Evolutionary conservation across 2,113 vertebrate species (phyloP), one percentile per base, ranked within the genome.

Genomic region (Mobula birostris): DNA sequence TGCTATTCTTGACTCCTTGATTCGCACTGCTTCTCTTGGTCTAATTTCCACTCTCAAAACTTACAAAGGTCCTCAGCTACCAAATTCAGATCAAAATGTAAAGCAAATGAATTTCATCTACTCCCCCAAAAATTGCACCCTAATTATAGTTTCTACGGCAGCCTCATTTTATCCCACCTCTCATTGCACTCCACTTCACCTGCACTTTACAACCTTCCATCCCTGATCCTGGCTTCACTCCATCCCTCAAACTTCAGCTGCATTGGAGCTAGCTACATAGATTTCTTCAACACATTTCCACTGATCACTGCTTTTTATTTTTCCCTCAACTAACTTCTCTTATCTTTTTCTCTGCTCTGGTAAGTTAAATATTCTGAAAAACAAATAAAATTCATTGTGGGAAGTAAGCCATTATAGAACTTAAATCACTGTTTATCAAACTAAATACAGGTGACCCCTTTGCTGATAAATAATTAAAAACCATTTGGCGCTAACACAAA

Each of bases 321-420:
- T 77, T 94, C 94, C 94, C 7, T 78, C 76, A 94, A 94, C 32
- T 32, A 95, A 91, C 68, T 94, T 95, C 94, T 78, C 63, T 82
- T 61, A 79, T 94, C 15, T 3, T 87, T 27, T 85, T 95, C 40
- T 2, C 5, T 9, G 6, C 94, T 0, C 0, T 70, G 93, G 74
- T 15, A 95, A 21, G 12, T 95, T 78, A 95, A 95, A 95, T 40
- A 66, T 94, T 90, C 40, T 94, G 94, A 68, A 95, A 94, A 95
- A 94, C 19, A 76, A 95, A 95, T 95, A 94, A 83, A 94, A 19
- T 78, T 19, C 2, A 17, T 21, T 40, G 5, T 82, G 5, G 36
- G 5, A 21, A 48, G 40, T 82, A 36, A 40, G 7, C 36, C 24
- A 14, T 58, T 88, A 58, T 29, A 76, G 95, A 58, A 74, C 94